Evolutionary conservation across 2,797 vertebrate genomes (phyloP).

Genomic region (Urophycis tenuis): DNA sequence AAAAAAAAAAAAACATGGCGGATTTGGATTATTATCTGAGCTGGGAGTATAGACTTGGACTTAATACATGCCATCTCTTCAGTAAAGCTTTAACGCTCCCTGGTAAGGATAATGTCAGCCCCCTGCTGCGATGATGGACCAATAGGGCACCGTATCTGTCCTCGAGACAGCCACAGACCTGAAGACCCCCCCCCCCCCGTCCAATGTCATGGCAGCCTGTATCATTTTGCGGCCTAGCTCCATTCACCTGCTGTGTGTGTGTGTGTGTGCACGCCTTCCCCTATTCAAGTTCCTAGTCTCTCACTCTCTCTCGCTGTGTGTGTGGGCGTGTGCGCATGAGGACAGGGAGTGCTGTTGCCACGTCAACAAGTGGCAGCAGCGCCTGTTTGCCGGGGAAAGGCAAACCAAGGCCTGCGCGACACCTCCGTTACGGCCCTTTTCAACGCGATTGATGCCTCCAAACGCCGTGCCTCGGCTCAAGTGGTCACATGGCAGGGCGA

Average conservation of each 20-base stretch:
- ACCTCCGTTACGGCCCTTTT: too few relatives aligned
- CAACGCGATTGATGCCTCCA: too few relatives aligned
- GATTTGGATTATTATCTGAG: not conserved
- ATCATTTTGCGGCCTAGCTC: not conserved
- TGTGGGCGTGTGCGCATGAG: conserved; percentile 27
- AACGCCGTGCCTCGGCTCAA: too few relatives aligned
- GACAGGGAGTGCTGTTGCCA: too few relatives aligned
- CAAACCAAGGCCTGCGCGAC: too few relatives aligned
- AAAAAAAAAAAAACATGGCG: too few relatives aligned
- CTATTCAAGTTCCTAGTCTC: too few relatives aligned
- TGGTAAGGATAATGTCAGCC: not conserved
- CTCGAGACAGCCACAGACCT: not conserved
- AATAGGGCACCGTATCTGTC: not conserved
- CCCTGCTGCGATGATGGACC: not conserved
- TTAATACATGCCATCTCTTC: not conserved
- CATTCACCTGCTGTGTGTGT: not conserved
- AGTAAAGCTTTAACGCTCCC: not conserved
- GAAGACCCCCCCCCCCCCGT: not conserved
- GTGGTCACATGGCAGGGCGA: too few relatives aligned
- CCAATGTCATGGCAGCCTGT: not conserved
- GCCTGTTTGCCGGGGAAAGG: too few relatives aligned
- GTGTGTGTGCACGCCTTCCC: not conserved
- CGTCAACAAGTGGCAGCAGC: too few relatives aligned
- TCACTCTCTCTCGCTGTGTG: too few relatives aligned
- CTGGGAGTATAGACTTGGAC: not conserved